phyloP scores from a whole-genome alignment of 2,888 invertebrate genomes.

The Ichneumoninae sp. region DNA sequence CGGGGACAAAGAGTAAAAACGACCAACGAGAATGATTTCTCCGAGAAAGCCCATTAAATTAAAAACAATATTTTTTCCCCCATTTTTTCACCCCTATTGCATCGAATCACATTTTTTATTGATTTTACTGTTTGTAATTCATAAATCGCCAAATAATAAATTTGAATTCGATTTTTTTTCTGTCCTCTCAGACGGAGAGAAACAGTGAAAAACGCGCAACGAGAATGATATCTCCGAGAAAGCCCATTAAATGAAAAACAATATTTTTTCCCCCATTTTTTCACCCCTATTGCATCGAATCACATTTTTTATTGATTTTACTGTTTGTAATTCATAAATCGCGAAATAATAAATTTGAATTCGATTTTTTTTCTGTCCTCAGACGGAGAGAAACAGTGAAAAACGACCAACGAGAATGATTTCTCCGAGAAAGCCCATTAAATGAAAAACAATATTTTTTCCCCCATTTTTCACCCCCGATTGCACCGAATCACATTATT shows the following conservation, averaged over 20 bases:
- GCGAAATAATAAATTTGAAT: not conserved
- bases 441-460: conserved; percentile 29
- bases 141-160: too few relatives aligned
- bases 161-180: not conserved
- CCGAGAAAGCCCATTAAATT: conserved; percentile 46
- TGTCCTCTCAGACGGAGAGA: not conserved
- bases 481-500: conserved; percentile 18
- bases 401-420: conserved; percentile 19
- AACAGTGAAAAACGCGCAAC: not conserved
- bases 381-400: too few relatives aligned
- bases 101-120: conserved; percentile 11
- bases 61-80: conserved; percentile 20
- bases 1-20: not conserved
- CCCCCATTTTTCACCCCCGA: conserved; percentile 13
- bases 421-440: conserved; percentile 46
- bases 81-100: conserved; percentile 23
- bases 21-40: conserved; percentile 31
- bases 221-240: conserved; percentile 46
- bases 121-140: too few relatives aligned
- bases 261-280: conserved; percentile 15
- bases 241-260: conserved; percentile 36
- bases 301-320: not conserved
- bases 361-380: not conserved
- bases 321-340: too few relatives aligned
- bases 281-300: conserved; percentile 28